Conservation (phyloP, 2,888 invertebrate genomes). For the Arge pagana region DNA sequence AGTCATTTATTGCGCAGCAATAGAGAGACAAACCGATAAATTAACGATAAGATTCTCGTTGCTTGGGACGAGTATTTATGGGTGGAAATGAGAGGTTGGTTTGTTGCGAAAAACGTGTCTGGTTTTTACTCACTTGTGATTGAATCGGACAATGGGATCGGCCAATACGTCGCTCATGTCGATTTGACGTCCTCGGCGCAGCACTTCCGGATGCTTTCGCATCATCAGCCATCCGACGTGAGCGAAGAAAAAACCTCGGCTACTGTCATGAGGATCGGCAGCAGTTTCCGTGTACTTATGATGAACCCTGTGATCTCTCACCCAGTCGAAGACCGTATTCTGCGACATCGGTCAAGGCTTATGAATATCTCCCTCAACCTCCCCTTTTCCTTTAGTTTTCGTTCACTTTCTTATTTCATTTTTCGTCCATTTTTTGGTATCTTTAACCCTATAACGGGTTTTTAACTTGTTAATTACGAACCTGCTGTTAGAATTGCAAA, state of each 20-base stretch:
- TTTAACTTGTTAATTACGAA: too few species aligned
- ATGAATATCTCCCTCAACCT: neutral
- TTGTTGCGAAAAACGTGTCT: too few species aligned
- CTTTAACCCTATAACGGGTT: too few species aligned
- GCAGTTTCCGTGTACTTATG: slow-evolving; percentile 73
- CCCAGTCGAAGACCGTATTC: slow-evolving; percentile 76
- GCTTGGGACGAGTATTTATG: too few species aligned
- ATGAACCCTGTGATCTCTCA: slow-evolving; percentile 76
- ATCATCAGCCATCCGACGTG: slow-evolving; percentile 93
- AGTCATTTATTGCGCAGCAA: too few species aligned
- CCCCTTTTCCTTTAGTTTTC: neutral
- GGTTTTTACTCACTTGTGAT: slow-evolving; percentile 68
- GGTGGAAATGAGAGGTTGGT: too few species aligned
- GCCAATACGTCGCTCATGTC: slow-evolving; percentile 79
- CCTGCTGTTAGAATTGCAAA: too few species aligned
- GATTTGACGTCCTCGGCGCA: slow-evolving; percentile 72
- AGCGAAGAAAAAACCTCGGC: slow-evolving; percentile 87
- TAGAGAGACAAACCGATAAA: too few species aligned
- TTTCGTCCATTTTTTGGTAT: neutral
- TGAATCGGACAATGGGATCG: slow-evolving; percentile 79
- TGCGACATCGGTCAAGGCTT: slow-evolving; percentile 43
- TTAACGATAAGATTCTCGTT: neutral
- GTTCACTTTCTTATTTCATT: neutral
- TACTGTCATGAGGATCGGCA: slow-evolving; percentile 82
- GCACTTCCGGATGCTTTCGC: slow-evolving; percentile 85